A percentile compares a stretch with the other conserved stretches of the same genome.
phyloP scores from a whole-genome alignment of 35 echinoderm and acorn worm genomes.

The Lytechinus variegatus region DNA sequence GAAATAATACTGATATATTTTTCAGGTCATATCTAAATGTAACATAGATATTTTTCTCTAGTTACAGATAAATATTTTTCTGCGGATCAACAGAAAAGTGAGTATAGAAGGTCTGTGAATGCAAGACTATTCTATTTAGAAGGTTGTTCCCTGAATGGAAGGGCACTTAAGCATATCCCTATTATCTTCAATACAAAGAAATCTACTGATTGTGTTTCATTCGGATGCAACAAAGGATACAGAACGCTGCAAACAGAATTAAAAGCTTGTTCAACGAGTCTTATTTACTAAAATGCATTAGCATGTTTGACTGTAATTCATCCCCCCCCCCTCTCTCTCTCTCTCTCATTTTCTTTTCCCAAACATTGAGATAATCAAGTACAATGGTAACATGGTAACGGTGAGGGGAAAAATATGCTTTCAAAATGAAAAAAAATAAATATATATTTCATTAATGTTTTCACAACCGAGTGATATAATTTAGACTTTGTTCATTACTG shows the following conservation, averaged over 20 bases:
- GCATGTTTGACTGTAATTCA: not conserved
- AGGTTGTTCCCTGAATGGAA: not conserved
- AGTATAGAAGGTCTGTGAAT: not conserved
- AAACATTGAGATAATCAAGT: not conserved
- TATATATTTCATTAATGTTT: not conserved
- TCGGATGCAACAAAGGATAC: not conserved
- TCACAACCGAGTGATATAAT: not conserved
- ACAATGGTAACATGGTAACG: not conserved
- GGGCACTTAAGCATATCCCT: not conserved
- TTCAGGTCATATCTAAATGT: not conserved
- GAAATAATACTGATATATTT: not conserved
- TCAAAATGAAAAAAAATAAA: not conserved
- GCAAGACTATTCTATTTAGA: not conserved
- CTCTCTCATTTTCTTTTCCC: not conserved
- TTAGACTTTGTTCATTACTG: not conserved
- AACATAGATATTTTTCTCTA: not conserved
- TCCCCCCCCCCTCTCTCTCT: not conserved
- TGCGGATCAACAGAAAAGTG: not conserved
- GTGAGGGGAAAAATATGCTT: not conserved
- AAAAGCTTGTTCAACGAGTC: not conserved
- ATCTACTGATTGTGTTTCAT: not conserved
- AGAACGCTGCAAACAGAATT: not conserved
- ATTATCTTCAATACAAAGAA: not conserved
- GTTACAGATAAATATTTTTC: too few species aligned
- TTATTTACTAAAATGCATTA: not conserved